Conservation (phyloP, 2,797 vertebrate genomes). For the Sebastes paucispinis region DNA sequence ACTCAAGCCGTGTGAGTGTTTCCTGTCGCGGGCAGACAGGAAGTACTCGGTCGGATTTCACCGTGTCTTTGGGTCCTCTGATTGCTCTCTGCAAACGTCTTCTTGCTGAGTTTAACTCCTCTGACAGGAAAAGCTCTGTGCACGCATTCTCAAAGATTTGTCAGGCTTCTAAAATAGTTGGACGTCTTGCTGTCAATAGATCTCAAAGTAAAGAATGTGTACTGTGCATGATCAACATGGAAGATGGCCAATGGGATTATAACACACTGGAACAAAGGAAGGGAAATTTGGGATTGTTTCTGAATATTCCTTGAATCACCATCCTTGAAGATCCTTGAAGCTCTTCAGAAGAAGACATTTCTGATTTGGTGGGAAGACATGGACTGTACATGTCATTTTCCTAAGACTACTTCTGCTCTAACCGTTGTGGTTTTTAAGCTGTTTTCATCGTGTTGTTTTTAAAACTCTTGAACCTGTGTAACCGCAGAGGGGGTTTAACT, state of each 20-base stretch:
- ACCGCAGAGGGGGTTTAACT: not conserved
- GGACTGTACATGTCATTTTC: not conserved
- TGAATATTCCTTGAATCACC: conserved; percentile 19
- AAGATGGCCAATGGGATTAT: conserved; percentile 18
- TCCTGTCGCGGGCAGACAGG: conserved; percentile 82
- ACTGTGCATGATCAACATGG: not conserved
- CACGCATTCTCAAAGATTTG: conserved; percentile 20
- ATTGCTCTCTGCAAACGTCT: conserved; percentile 52
- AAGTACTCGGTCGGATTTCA: conserved; percentile 77
- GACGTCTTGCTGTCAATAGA: not conserved
- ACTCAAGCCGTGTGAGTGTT: conserved; percentile 74
- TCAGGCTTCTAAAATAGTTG: not conserved
- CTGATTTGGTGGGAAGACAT: conserved; percentile 33
- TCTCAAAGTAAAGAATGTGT: not conserved
- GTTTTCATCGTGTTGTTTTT: conserved; percentile 9
- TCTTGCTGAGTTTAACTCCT: conserved; percentile 61
- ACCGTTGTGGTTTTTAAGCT: conserved; percentile 8
- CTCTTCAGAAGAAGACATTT: conserved; percentile 17
- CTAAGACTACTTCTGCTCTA: not conserved
- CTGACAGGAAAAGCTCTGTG: conserved; percentile 29
- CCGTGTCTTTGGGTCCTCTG: conserved; percentile 44
- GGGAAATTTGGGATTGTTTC: conserved; percentile 32
- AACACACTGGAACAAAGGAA: conserved; percentile 12
- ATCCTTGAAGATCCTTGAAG: conserved; percentile 13
- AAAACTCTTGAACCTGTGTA: conserved; percentile 13